Evolutionary conservation across 1,140 invertebrate species (phyloP), one percentile per base, ranked within the genome.

Genomic region (Pseudomyrmex concolor): DNA sequence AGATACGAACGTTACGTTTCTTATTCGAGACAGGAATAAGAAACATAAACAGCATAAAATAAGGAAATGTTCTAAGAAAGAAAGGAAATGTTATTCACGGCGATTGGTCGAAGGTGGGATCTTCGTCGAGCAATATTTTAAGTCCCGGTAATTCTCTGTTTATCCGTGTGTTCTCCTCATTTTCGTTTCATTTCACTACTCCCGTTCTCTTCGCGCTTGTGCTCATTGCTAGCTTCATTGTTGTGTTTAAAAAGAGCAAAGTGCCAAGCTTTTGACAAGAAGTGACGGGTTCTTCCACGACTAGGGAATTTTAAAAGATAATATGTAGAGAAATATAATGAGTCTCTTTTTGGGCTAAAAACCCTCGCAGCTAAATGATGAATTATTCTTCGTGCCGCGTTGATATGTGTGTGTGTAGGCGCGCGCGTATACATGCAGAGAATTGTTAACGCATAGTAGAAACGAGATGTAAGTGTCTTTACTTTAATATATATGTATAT

Each of bases 71-170:
- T 15, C 50, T 54, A 7, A 7, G 5, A 34, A 34, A 34, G 34
- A 83, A 43, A 80, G 60, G 62, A 73, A 34, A 73, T 73, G 78
- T 81, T 74, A 72, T 62, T 81, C 55, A 81, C 34, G 19, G 50
- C 12, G 45, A 57, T 76, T 76, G 80, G 50, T 81, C 60, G 80
- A 66, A 76, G 60, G 50, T 76, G 60, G 71, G 71, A 83, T 74
- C 71, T 64, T 76, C 15, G 60, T 63, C 60, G 57, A 73, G 25
- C 48, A 48, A 81, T 80, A 71, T 70, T 80, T 80, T 80, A 80
- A 81, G 55, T 48, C 60, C n/a, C 25, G 43, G 68, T 63, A 55
- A 9, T 34, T 82, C 60, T 76, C 15, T 34, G 25, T 55, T 74
- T 63, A 15, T 22, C 22, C 34, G 34, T 34, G 9, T 72, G 43